Base-by-base conservation (phyloP, 2,113 vertebrate genomes). In the Aix galericulata region DNA sequence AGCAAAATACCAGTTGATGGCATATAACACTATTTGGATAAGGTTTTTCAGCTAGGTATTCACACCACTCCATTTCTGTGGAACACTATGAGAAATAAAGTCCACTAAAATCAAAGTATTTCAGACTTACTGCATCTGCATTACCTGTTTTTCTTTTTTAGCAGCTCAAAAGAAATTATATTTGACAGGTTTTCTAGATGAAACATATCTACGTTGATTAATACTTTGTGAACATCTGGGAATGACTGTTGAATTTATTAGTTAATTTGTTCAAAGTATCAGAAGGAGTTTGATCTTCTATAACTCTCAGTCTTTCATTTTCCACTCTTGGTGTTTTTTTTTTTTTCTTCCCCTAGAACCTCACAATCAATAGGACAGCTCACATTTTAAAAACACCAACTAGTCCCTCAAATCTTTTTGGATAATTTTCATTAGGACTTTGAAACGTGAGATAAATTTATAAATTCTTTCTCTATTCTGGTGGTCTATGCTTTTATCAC, bases 381-480 rank as follows among this genome's bases (percentile, higher is more conserved):
- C 36, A 42, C 8, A 26, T 17, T n/a, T 62, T 58, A 13, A 48
- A 48, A 48, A 21, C 40, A 85, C 63, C 40, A 67, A 25, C 34
- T 67, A 22, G 8, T 78, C 16, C 44, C 36, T 71, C 76, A 79
- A 76, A 55, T 56, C 14, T 5, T 25, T 60, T 48, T 76, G 29
- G 72, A 73, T 32, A 79, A 26, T 79, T 82, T 85, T 76, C 32
- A 77, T 2, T 7, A 87, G 56, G 21, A 38, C 48, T 29, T 12
- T 86, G 42, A 64, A 14, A 9, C 32, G 71, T 4, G 3, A 74
- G 13, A 36, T 31, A 75, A 64, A 59, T 21, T 8, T 67, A 91
- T 32, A 44, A 34, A 55, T 58, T 59, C 44, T 60, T 42, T 17
- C 34, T 56, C 50, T 59, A 4, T 53, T 58, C 62, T 0, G 0